Base-by-base conservation (phyloP, 1,140 invertebrate genomes). In the Xylocopa sonorina region DNA sequence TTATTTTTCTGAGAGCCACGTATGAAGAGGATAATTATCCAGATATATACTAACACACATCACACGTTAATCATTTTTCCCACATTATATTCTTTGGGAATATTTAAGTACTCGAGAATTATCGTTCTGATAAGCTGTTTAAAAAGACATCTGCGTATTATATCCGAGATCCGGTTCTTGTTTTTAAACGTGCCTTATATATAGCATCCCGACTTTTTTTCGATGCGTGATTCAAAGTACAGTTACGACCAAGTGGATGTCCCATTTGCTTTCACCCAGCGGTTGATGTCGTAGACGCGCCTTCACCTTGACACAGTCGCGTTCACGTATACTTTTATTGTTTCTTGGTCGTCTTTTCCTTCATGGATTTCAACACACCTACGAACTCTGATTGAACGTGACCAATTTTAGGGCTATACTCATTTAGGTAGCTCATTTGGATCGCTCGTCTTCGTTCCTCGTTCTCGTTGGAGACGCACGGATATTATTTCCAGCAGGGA, bases 271-370 rank as follows among this genome's bases (percentile, higher is more conserved):
- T 89, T 89, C 87, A 88, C 88, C 85, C 29, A 53, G 51, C 34
- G 66, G 78, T 81, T 63, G 73, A 29, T 66, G 64, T 51, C 21
- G 58, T 41, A 83, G 80, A 85, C 81, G 86, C 83, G 81, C 83
- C 88, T 88, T 88, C 83, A 88, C 88, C 88, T 89, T 89, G 88
- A 89, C 88, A 89, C 83, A 85, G 86, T 89, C 82, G 75, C 76
- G 51, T 78, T 63, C 57, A 12, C 14, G 6, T 41, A 62, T 55
- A 75, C 41, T 50, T 51, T 60, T 55, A 57, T 18, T 83, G 67
- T 82, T 53, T 68, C 24, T 18, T 43, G n/a, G 4, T 43, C 46
- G 46, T 73, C n/a, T 63, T 55, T 51, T 55, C 48, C 21, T 60
- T 34, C 14, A 57, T 29, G 29, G 5, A 29, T 43, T 73, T 60